Base-by-base conservation (phyloP, 2,797 vertebrate genomes). In the Xiphorhynchus erythropygius region DNA sequence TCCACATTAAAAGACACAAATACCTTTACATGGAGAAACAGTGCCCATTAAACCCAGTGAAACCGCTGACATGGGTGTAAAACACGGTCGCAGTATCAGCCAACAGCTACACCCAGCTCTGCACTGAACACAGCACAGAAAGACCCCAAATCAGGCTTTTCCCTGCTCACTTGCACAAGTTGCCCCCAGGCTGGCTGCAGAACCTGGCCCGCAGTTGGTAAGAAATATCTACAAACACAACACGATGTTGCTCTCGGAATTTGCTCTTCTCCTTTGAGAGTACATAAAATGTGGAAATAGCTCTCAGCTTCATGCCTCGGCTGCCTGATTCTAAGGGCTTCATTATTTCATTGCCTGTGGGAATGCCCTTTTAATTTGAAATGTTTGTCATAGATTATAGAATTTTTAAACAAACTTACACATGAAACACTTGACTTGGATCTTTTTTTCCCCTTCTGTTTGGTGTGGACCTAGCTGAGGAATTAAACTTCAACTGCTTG, bases 311-410 rank as follows among this genome's bases (percentile, higher is more conserved):
- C 87, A 35, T 89, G 92, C 91, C 79, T 91, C 11, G 46, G 82
- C 93, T 93, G 94, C 90, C 80, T 87, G 74, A 62, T 94, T 94
- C 75, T 67, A 85, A 95, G 93, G 87, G 86, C 91, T 96, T 95
- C 93, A 73, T 96, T 94, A 96, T 94, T 97, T 93, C 90, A 78
- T 94, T 94, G 93, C 97, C 95, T 96, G 68, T 94, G 91, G 95
- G 95, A 95, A 96, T 85, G 90, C 59, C 88, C 93, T 96, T 96
- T 96, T 96, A 91, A 96, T 94, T 95, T 91, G 96, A 94, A 97
- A 95, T 96, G 88, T 91, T 97, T 96, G 91, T 95, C 91, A 80
- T 95, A 94, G 93, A 94, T 95, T 96, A 89, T 19, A 88, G 89
- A 84, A 78, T 87, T 94, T 96, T 94, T 94, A 96, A 96, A 88